These are phyloP conservation scores for Merops nubicus DNA, from an alignment of 2,113 vertebrate species.

Conservation along the genomic window DNA sequence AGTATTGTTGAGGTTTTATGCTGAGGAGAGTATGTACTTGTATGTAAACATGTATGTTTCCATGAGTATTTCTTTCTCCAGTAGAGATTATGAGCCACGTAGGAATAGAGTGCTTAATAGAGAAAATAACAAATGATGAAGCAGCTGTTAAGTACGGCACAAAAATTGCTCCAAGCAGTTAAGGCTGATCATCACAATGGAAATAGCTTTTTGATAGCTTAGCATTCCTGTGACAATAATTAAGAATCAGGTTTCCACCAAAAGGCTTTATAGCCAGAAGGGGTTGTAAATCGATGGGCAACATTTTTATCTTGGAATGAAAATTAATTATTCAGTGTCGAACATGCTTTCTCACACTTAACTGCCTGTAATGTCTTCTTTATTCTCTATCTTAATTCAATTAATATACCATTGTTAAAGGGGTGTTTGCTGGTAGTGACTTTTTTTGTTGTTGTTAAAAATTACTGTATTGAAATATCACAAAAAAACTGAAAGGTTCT, in stretches of 20 bases:
- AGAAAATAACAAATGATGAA: slow-evolving; percentile 74
- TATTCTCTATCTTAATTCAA: slow-evolving; percentile 54
- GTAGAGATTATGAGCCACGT: not conserved
- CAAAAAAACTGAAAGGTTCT: slow-evolving; percentile 48
- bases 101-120: slow-evolving; percentile 53
- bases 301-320: slow-evolving; percentile 75
- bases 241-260: slow-evolving; percentile 82
- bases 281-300: slow-evolving; percentile 82
- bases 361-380: slow-evolving; percentile 44
- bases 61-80: not conserved
- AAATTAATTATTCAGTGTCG: slow-evolving; percentile 83
- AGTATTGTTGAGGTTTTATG: not conserved
- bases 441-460: slow-evolving; percentile 44
- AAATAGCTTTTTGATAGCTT: slow-evolving; percentile 76
- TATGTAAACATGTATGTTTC: not conserved
- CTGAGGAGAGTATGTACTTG: not conserved
- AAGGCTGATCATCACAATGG: slow-evolving; percentile 74
- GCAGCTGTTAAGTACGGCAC: slow-evolving; percentile 77
- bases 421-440: not conserved
- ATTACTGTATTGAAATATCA: slow-evolving; percentile 44
- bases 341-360: slow-evolving; percentile 74
- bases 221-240: slow-evolving; percentile 77
- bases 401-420: slow-evolving; percentile 51
- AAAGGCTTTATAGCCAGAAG: slow-evolving; percentile 76
- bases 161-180: slow-evolving; percentile 67